Conservation (phyloP, 1,140 invertebrate species). For the Teleogryllus occipitalis region DNA sequence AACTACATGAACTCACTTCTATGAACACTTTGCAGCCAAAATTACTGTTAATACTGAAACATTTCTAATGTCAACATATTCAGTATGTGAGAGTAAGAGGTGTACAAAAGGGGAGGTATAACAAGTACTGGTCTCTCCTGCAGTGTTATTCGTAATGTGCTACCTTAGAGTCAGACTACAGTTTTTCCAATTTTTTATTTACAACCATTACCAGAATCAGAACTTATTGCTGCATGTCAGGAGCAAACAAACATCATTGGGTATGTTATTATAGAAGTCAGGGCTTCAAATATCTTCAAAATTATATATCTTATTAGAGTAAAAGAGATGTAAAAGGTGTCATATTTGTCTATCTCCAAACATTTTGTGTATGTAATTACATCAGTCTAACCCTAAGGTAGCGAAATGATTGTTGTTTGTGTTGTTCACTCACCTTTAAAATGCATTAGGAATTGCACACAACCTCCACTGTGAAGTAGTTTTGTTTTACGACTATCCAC, state of each 20-base stretch:
- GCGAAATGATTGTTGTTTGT: neutral
- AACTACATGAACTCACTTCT: too few species aligned
- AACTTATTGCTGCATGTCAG: neutral
- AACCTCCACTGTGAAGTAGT: conserved; percentile 64
- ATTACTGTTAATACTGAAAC: too few species aligned
- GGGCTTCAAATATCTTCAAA: neutral
- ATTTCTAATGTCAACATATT: too few species aligned
- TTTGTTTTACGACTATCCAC: conserved; percentile 74
- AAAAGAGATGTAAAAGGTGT: neutral
- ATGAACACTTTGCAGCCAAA: too few species aligned
- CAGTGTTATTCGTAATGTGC: too few species aligned
- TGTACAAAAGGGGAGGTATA: neutral
- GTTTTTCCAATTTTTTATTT: too few species aligned
- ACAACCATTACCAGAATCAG: too few species aligned
- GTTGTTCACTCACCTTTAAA: conserved; percentile 55
- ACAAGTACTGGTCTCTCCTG: too few species aligned
- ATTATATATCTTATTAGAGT: neutral
- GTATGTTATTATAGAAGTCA: neutral
- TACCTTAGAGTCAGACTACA: too few species aligned
- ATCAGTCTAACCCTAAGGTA: neutral
- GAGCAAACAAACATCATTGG: neutral
- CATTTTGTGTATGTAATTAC: too few species aligned
- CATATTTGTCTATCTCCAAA: neutral
- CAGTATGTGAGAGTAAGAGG: neutral
- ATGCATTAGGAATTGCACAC: conserved; percentile 80